Base-by-base conservation (phyloP, 2,888 invertebrate genomes). In the Phengaris arion region DNA sequence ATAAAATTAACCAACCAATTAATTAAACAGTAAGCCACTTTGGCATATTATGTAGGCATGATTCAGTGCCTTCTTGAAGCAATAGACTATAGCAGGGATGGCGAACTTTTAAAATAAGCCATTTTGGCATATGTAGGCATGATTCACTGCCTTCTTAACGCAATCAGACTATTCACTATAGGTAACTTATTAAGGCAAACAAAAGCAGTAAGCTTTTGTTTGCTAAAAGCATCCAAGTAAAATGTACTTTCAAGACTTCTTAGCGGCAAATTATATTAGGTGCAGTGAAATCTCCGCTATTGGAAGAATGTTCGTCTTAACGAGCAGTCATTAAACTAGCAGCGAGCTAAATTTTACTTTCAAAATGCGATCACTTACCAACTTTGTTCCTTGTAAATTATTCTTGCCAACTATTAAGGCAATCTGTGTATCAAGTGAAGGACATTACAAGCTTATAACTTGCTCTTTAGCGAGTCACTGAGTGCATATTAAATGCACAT, bases 311-410 rank as follows among this genome's bases (percentile, higher is more conserved):
- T 54, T 72, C 70, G 10, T 12, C 69, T 48, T 72, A 72, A 72
- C 54, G 52, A 52, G 54, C 15, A 54, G 10, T 52, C 22, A 72
- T 72, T 72, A 72, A 72, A 72, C 35, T 54, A 72, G 54, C 52
- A 12, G 35, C 72, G 51, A 72, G 54, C 22, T 52, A 69, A 69
- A 70, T 70, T 69, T 48, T 69, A 70, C 70, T 70, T 70, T 52
- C 70, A 52, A 70, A 70, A 51, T 51, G 70, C 22, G 70, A 70
- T 70, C 70, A 52, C 70, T 70, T 70, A 51, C 70, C 70, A 70
- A 70, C 70, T 70, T 52, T 22, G 22, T 52, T 51, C 22, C 15
- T 52, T 70, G 48, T 70, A 70, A 70, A 48, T 70, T 70, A 70
- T 70, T 70, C 52, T 70, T 69, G 69, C n/a, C 69, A 69, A 69